These are phyloP conservation scores for Lasioglossum calceatum DNA, from an alignment of 2,888 invertebrate species.

Conservation along the genomic window DNA sequence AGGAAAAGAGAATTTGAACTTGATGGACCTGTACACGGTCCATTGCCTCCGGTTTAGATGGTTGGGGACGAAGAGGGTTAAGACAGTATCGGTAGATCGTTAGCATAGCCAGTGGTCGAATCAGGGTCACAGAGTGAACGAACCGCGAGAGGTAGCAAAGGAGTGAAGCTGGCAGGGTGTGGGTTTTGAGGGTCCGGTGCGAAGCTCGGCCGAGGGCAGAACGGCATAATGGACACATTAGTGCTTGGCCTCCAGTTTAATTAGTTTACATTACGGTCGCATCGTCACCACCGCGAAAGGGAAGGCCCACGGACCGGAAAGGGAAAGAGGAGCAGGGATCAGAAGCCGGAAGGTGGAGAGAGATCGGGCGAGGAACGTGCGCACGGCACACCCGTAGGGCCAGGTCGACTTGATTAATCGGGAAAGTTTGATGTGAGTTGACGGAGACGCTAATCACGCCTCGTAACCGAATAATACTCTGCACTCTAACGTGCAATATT, in stretches of 20 bases:
- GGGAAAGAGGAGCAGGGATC: slow-evolving; percentile 47
- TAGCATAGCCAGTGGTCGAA: slow-evolving; percentile 64
- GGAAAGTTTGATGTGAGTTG: slow-evolving; percentile 83
- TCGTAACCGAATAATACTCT: slow-evolving; percentile 80
- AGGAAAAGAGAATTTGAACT: background rate
- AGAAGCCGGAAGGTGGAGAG: slow-evolving; percentile 45
- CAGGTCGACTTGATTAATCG: slow-evolving; percentile 81
- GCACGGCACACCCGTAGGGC: slow-evolving; percentile 59
- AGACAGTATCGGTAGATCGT: slow-evolving; percentile 54
- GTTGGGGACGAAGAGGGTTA: slow-evolving; percentile 34
- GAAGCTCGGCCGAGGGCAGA: slow-evolving; percentile 74
- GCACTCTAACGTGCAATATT: slow-evolving; percentile 73
- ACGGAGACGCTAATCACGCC: slow-evolving; percentile 83
- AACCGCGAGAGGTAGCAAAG: slow-evolving; percentile 62
- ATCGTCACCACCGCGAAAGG: slow-evolving; percentile 80
- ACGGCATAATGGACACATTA: slow-evolving; percentile 83
- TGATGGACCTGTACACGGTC: background rate
- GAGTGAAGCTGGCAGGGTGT: slow-evolving; percentile 43
- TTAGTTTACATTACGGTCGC: slow-evolving; percentile 83
- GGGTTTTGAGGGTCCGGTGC: slow-evolving; percentile 74
- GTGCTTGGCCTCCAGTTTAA: slow-evolving; percentile 82
- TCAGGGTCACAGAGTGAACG: slow-evolving; percentile 67
- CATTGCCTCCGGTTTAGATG: background rate
- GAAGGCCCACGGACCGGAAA: slow-evolving; percentile 55
- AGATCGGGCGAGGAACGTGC: slow-evolving; percentile 37